Evolutionary conservation across 2,888 invertebrate species (phyloP).

Genomic region (Chromoteleia sp.): DNA sequence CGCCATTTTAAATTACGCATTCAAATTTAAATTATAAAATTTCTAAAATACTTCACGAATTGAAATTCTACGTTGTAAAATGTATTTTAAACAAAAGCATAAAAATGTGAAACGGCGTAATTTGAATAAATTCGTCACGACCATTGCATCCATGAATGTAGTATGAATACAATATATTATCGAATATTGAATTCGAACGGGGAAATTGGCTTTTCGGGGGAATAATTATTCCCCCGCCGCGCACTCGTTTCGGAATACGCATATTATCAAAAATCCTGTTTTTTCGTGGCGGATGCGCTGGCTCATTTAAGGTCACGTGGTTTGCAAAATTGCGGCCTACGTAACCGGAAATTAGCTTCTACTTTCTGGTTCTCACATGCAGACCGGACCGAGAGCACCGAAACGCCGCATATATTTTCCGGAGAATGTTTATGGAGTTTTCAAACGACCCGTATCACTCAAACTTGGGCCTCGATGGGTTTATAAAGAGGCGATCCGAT

Average conservation of each 20-base stretch:
- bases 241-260: constrained; percentile 38
- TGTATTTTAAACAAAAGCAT: too few relatives aligned
- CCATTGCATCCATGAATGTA: background rate
- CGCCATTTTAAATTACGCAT: too few relatives aligned
- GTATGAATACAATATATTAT: constrained; percentile 5
- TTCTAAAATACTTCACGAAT: too few relatives aligned
- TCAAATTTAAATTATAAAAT: too few relatives aligned
- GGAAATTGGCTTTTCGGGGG: constrained; percentile 27
- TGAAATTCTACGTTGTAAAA: too few relatives aligned
- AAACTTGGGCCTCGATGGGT: constrained; percentile 42
- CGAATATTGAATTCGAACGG: constrained; percentile 23
- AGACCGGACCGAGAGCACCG: constrained; percentile 24
- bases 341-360: constrained; percentile 27
- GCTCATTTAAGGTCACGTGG: constrained; percentile 29
- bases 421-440: constrained; percentile 49
- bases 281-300: constrained; percentile 50
- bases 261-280: constrained; percentile 58
- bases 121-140: background rate
- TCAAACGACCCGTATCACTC: constrained; percentile 63
- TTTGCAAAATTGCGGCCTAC: too few relatives aligned
- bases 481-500: constrained; percentile 41
- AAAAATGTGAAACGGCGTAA: too few relatives aligned
- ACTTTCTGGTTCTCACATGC: constrained; percentile 61
- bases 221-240: constrained; percentile 42
- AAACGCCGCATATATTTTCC: constrained; percentile 60